These are phyloP conservation scores for Myotis findleyi DNA, from an alignment of 2,797 vertebrate species.

Conservation along the genomic window DNA sequence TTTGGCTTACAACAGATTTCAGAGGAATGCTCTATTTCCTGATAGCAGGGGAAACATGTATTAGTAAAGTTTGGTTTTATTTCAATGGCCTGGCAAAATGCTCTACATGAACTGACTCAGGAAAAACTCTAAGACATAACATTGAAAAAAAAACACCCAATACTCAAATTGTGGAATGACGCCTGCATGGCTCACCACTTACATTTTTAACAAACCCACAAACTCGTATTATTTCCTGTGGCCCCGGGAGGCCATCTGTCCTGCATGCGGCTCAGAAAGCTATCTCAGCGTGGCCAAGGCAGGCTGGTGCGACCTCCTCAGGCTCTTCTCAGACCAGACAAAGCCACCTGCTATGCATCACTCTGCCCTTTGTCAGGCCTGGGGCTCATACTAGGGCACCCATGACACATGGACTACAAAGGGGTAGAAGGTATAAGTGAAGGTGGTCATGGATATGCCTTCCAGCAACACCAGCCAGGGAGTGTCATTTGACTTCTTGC, in stretches of 20 bases:
- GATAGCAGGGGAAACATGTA: not conserved
- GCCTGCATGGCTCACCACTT: not conserved
- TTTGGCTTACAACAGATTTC: not conserved
- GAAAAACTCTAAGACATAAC: not conserved
- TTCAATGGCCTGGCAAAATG: not conserved
- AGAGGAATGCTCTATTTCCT: not conserved
- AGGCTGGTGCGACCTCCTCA: not conserved
- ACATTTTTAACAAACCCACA: not conserved
- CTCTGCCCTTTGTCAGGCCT: not conserved
- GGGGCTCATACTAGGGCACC: not conserved
- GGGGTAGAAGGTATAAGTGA: not conserved
- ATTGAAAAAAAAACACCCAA: not conserved
- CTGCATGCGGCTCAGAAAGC: not conserved
- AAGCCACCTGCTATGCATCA: fast-evolving
- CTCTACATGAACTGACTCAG: not conserved
- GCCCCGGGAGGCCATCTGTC: not conserved
- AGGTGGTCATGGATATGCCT: too few species aligned
- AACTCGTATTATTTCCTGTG: not conserved
- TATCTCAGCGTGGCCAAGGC: not conserved
- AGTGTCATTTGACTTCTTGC: not conserved
- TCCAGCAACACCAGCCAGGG: not conserved
- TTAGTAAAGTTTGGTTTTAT: not conserved
- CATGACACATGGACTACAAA: fast-evolving
- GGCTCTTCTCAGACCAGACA: not conserved
- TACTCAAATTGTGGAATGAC: not conserved